Conservation (phyloP, 2,113 vertebrate species). For the Garra rufa region DNA sequence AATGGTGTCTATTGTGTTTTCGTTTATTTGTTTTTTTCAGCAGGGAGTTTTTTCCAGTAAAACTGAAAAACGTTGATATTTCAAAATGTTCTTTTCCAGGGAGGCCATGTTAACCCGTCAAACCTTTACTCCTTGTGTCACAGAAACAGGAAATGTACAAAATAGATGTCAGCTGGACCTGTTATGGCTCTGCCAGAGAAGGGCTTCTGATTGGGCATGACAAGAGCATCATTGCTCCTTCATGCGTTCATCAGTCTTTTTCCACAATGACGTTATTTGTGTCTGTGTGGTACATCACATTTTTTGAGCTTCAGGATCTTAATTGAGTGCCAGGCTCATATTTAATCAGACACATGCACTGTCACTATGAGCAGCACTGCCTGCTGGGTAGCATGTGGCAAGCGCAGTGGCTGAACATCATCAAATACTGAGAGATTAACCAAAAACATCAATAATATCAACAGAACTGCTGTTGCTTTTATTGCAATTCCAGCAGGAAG, state of each 20-base stretch:
- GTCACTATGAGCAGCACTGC: slow-evolving; percentile 4
- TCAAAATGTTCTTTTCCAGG: not conserved
- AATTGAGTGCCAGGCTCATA: not conserved
- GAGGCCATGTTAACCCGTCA: not conserved
- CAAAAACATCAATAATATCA: not conserved
- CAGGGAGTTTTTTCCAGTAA: too few relatives aligned
- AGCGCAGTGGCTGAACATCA: slow-evolving; percentile 10
- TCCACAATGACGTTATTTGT: not conserved
- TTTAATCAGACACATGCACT: slow-evolving; percentile 21
- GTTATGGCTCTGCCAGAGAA: not conserved
- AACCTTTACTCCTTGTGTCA: not conserved
- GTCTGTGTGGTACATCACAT: not conserved
- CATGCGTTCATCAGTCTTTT: not conserved
- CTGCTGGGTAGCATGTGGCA: slow-evolving; percentile 14
- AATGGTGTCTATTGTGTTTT: too few relatives aligned
- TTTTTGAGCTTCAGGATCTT: not conserved
- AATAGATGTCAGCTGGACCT: slow-evolving; percentile 23
- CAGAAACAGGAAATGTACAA: not conserved
- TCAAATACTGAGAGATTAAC: not conserved
- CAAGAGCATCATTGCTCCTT: not conserved
- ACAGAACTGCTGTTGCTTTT: not conserved
- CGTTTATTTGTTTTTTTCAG: too few relatives aligned
- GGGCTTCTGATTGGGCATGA: slow-evolving; percentile 13
- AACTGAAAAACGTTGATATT: not conserved
- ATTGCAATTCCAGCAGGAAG: not conserved